Conservation (phyloP, 1,140 invertebrate genomes). For the Panonychus citri region DNA sequence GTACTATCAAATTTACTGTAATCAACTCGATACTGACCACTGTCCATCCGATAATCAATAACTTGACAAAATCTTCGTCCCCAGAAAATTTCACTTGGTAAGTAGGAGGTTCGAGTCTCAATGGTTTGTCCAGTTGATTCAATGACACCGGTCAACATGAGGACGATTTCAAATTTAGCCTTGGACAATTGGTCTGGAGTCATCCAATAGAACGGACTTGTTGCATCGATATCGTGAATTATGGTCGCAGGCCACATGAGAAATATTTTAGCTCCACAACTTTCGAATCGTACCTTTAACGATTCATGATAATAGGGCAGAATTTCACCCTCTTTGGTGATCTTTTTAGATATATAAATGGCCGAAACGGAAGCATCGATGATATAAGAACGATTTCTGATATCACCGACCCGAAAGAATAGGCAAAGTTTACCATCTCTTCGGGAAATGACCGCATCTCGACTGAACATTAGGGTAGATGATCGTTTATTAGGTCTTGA, state of each 20-base stretch:
- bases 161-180: conserved; percentile 82
- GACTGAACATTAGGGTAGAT: conserved; percentile 80
- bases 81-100: conserved; percentile 80
- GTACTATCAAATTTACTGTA: conserved; percentile 82
- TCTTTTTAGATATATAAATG: conserved; percentile 43
- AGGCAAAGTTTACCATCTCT: conserved; percentile 65
- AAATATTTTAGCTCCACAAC: conserved; percentile 55
- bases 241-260: conserved; percentile 76
- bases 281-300: conserved; percentile 43
- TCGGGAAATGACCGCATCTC: conserved; percentile 63
- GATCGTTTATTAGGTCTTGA: conserved; percentile 88
- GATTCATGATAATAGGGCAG: conserved; percentile 25
- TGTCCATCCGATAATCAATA: conserved; percentile 69
- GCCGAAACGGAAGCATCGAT: conserved; percentile 74
- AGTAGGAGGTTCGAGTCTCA: conserved; percentile 51
- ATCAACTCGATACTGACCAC: conserved; percentile 77
- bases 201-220: conserved; percentile 63
- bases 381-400: conserved; percentile 65
- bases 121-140: conserved; percentile 13
- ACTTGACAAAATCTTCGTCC: conserved; percentile 63
- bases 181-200: conserved; percentile 63
- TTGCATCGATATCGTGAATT: conserved; percentile 60
- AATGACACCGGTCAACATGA: conserved; percentile 48
- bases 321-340: conserved; percentile 25
- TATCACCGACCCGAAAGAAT: conserved; percentile 91